phyloP scores from a whole-genome alignment of 2,888 invertebrate genomes.

The Pilophorus perplexus region DNA sequence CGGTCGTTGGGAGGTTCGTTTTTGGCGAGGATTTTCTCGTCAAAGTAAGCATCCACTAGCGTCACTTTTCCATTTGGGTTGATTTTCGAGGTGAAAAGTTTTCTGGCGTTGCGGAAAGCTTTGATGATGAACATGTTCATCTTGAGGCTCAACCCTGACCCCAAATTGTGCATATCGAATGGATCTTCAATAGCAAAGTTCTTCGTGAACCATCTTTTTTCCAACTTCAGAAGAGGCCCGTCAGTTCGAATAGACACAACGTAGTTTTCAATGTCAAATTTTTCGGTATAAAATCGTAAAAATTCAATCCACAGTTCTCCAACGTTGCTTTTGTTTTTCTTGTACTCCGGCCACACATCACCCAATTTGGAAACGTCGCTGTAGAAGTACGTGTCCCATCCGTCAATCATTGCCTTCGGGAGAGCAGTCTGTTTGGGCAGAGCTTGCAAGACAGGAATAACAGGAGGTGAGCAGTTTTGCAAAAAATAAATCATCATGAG shows the following conservation, averaged over 20 bases:
- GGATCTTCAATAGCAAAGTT: slow-evolving; percentile 62
- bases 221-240: slow-evolving; percentile 55
- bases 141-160: slow-evolving; percentile 56
- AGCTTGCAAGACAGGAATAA: slow-evolving; percentile 61
- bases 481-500: slow-evolving; percentile 60
- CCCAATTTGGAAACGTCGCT: slow-evolving; percentile 51
- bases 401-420: slow-evolving; percentile 53
- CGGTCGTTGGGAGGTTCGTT: slow-evolving; percentile 56
- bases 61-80: neutral
- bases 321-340: slow-evolving; percentile 54
- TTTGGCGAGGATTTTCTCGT: slow-evolving; percentile 51
- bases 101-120: slow-evolving; percentile 43
- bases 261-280: slow-evolving; percentile 55
- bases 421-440: slow-evolving; percentile 50
- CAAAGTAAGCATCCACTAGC: slow-evolving; percentile 49
- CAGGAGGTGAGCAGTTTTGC: slow-evolving; percentile 58
- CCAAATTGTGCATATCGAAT: slow-evolving; percentile 61
- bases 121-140: slow-evolving; percentile 53
- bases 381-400: slow-evolving; percentile 59
- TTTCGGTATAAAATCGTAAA: slow-evolving; percentile 58
- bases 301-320: slow-evolving; percentile 58
- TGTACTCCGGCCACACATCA: slow-evolving; percentile 53
- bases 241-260: slow-evolving; percentile 56
- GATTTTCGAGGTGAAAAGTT: slow-evolving; percentile 35
- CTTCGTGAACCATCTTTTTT: slow-evolving; percentile 58